These are phyloP conservation scores for Megalops cyprinoides DNA, from an alignment of 2,797 vertebrate species.

Conservation along the genomic window DNA sequence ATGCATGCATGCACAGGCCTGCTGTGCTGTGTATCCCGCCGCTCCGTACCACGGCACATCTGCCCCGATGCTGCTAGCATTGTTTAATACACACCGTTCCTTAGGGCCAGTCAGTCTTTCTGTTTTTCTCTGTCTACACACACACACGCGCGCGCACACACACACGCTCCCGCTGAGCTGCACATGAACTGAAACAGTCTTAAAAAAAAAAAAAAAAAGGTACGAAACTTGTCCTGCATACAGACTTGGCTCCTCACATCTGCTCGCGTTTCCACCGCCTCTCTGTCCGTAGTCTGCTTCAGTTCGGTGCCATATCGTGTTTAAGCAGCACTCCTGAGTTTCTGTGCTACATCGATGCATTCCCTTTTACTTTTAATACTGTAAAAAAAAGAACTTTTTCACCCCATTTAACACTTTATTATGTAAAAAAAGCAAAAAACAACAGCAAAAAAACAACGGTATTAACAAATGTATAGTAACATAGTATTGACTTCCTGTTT, in stretches of 20 bases:
- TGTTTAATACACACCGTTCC: constrained; percentile 56
- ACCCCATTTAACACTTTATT: constrained; percentile 76
- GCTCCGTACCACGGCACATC: constrained; percentile 56
- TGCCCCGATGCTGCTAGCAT: constrained; percentile 62
- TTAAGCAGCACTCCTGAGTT: constrained; percentile 71
- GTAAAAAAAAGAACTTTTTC: constrained; percentile 59
- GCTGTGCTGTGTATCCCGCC: constrained; percentile 69
- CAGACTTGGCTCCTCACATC: constrained; percentile 68
- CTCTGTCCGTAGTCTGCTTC: constrained; percentile 62
- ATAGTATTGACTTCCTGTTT: constrained; percentile 57
- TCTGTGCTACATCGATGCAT: constrained; percentile 66
- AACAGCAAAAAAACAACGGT: not conserved
- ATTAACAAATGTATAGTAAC: constrained; percentile 84
- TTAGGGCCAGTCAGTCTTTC: constrained; percentile 63
- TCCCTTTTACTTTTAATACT: constrained; percentile 68
- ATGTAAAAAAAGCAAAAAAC: constrained; percentile 72
- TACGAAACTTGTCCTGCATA: constrained; percentile 70
- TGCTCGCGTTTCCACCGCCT: constrained; percentile 65
- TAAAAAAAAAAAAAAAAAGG: too few relatives aligned
- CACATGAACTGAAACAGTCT: constrained; percentile 55
- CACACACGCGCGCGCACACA: constrained; percentile 31
- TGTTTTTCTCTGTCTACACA: constrained; percentile 41
- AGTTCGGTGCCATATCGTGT: constrained; percentile 82
- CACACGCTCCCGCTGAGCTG: constrained; percentile 34
- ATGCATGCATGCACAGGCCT: constrained; percentile 79